These are phyloP conservation scores for Plutomurus gul DNA, from an alignment of 1,140 invertebrate genomes.

Conservation along the genomic window DNA sequence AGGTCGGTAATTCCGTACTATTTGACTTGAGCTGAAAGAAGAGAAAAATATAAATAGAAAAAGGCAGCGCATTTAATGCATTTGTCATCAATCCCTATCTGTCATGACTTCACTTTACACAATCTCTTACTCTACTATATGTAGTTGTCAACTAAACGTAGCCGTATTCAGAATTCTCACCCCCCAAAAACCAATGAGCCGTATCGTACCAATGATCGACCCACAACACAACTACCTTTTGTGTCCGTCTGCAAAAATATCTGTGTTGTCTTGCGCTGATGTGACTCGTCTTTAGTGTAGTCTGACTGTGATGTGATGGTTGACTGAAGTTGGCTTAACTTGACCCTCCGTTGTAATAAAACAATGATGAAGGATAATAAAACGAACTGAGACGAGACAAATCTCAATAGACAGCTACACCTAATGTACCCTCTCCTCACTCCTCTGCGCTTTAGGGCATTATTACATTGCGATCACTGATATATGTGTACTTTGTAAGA, in stretches of 20 bases:
- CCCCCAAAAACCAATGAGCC: too few species aligned
- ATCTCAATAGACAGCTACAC: constrained; percentile 46
- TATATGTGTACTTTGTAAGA: too few species aligned
- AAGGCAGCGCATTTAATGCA: too few species aligned
- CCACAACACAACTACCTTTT: too few species aligned
- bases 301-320: not conserved
- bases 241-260: too few species aligned
- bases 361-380: constrained; percentile 54
- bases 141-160: not conserved
- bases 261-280: too few species aligned
- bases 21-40: too few species aligned
- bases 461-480: too few species aligned
- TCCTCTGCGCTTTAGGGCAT: not conserved
- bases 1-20: too few species aligned
- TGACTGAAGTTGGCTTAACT: constrained; percentile 39
- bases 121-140: not conserved
- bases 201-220: too few species aligned
- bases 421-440: constrained; percentile 6
- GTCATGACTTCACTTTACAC: not conserved
- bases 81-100: not conserved
- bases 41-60: too few species aligned
- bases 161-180: not conserved
- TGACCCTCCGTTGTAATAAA: constrained; percentile 53
- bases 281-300: too few species aligned
- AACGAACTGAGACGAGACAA: constrained; percentile 54